A percentile compares a stretch with the other conserved stretches of the same genome.
Evolutionary conservation across 2,888 invertebrate species (phyloP).

Genomic region (Sarcophaga caerulescens): DNA sequence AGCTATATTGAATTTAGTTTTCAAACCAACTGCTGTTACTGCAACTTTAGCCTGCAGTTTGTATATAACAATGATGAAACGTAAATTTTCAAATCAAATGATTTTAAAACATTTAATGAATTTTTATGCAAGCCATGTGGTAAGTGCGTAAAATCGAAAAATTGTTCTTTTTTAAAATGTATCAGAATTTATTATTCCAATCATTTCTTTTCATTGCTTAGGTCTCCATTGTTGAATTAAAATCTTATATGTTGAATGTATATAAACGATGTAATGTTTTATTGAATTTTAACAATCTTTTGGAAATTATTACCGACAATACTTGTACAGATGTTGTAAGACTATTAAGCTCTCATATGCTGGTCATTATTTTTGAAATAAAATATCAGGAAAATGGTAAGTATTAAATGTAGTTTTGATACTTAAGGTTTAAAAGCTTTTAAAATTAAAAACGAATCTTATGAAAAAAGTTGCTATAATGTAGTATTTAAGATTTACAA

Average conservation of each 20-base stretch:
- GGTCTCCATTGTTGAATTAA: conserved; percentile 32
- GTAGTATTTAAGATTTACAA: too few relatives aligned
- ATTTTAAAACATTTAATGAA: conserved; percentile 67
- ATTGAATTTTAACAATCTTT: conserved; percentile 45
- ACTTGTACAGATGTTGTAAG: conserved; percentile 37
- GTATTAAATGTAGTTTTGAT: not conserved
- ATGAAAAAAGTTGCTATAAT: too few relatives aligned
- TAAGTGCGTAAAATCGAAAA: conserved; percentile 1
- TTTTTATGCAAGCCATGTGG: conserved; percentile 56
- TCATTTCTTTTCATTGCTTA: not conserved
- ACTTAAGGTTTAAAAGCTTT: not conserved
- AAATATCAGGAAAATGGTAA: conserved; percentile 49
- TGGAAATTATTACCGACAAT: conserved; percentile 44
- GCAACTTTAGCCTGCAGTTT: conserved; percentile 54
- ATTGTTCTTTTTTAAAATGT: not conserved
- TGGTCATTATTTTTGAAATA: conserved; percentile 51
- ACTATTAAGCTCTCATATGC: conserved; percentile 56
- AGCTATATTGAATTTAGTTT: conserved; percentile 47
- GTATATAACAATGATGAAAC: conserved; percentile 64
- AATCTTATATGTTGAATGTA: conserved; percentile 40
- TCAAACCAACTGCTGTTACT: conserved; percentile 20
- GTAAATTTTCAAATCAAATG: conserved; percentile 52
- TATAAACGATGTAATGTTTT: conserved; percentile 47
- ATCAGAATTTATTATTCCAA: not conserved
- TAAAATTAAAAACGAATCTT: too few relatives aligned